These are phyloP conservation scores for Platyura marginata DNA, from an alignment of 1,140 invertebrate species.

Conservation along the genomic window DNA sequence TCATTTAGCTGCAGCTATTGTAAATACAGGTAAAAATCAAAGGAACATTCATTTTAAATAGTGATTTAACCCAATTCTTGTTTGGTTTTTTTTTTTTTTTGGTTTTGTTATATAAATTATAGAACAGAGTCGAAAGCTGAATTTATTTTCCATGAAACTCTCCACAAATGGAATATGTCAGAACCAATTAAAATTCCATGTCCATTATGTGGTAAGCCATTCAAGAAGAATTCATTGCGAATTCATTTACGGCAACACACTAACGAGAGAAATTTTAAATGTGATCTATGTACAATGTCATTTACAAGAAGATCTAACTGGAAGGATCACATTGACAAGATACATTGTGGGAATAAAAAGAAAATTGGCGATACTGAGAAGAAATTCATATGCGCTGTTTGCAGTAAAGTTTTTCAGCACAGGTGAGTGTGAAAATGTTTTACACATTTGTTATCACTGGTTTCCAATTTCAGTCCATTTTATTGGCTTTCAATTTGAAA, in stretches of 20 bases:
- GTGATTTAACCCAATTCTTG: conserved; percentile 17
- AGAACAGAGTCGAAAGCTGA: conserved; percentile 30
- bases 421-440: no score
- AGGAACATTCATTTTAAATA: conserved; percentile 25
- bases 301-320: conserved; percentile 47
- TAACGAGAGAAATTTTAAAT: conserved; percentile 56
- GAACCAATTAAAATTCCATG: conserved; percentile 34
- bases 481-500: no score
- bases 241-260: conserved; percentile 54
- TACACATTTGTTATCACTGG: no score
- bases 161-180: conserved; percentile 31
- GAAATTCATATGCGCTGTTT: conserved; percentile 31
- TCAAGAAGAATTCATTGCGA: conserved; percentile 44
- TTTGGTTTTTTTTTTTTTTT: background rate
- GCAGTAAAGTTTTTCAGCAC: conserved; percentile 36
- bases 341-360: conserved; percentile 17
- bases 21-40: background rate
- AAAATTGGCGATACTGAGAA: background rate
- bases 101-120: background rate
- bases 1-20: background rate
- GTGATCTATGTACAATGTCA: conserved; percentile 31
- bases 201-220: conserved; percentile 44
- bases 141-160: conserved; percentile 40
- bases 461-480: no score
- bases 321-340: conserved; percentile 29